phyloP scores from a whole-genome alignment of 2,113 vertebrate genomes.

The Panurus biarmicus region DNA sequence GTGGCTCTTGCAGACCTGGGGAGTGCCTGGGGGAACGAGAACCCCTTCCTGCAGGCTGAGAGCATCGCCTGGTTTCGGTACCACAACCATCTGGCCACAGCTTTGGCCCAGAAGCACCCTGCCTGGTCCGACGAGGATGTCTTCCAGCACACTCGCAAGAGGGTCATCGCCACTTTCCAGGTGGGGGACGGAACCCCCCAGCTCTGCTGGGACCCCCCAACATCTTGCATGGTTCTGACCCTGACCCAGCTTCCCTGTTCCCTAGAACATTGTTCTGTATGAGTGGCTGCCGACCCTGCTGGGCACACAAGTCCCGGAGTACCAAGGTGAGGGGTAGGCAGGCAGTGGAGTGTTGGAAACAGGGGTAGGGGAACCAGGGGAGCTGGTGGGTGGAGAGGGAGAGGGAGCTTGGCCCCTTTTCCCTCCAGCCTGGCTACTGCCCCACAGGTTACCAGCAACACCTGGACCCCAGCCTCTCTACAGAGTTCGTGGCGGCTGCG shows the following conservation, averaged over 20 bases:
- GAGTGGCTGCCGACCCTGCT: slow-evolving; percentile 85
- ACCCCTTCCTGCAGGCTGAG: slow-evolving; percentile 82
- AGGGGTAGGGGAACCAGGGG: too few species aligned
- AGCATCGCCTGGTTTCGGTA: slow-evolving; percentile 91
- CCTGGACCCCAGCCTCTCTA: slow-evolving; percentile 77
- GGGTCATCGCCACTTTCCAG: slow-evolving; percentile 87
- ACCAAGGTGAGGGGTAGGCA: slow-evolving; percentile 70
- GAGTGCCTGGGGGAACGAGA: slow-evolving; percentile 87
- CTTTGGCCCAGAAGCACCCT: slow-evolving; percentile 66
- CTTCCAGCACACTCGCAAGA: slow-evolving; percentile 87
- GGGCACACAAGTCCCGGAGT: slow-evolving; percentile 52
- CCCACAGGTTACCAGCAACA: slow-evolving; percentile 79
- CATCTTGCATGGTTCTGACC: not conserved
- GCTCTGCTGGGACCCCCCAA: not conserved
- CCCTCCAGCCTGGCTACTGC: not conserved
- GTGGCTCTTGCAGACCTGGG: slow-evolving; percentile 77
- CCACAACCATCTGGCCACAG: slow-evolving; percentile 81
- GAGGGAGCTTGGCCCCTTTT: not conserved
- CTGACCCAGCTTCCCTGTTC: not conserved
- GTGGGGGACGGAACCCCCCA: slow-evolving; percentile 29
- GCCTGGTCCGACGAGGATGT: slow-evolving; percentile 85
- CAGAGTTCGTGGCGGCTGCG: slow-evolving; percentile 71
- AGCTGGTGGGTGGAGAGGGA: not conserved
- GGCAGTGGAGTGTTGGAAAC: not conserved
- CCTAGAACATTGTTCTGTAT: slow-evolving; percentile 83